Evolutionary conservation across 2,113 vertebrate genomes (phyloP).

Genomic region (Condylura cristata): DNA sequence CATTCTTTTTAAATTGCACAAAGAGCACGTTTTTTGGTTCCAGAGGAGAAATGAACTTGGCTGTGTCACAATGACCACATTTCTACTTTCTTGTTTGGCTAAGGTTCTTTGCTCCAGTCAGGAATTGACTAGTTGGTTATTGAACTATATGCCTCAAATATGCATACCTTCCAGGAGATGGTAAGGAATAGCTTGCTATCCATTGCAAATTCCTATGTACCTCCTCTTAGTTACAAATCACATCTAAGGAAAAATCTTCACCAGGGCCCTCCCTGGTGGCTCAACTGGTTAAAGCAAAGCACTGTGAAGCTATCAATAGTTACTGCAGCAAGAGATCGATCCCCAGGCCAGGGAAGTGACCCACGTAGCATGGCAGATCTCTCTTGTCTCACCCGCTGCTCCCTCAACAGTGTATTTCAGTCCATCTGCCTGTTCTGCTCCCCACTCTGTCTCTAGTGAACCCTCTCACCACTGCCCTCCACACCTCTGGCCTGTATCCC

Average conservation of each 20-base stretch:
- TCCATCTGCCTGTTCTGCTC: no score
- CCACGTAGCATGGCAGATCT: no score
- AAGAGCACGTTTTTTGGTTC: neutral
- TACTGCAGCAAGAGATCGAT: no score
- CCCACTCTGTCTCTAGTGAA: no score
- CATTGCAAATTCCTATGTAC: neutral
- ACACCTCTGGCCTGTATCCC: no score
- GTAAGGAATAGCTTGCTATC: conserved; percentile 2
- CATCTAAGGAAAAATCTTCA: neutral
- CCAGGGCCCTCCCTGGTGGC: no score
- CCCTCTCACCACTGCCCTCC: no score
- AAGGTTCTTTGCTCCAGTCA: conserved; percentile 23
- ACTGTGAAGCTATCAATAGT: no score
- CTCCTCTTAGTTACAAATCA: conserved; percentile 12
- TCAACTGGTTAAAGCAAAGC: no score
- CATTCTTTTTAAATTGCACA: conserved; percentile 15
- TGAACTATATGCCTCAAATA: neutral
- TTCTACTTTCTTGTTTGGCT: conserved; percentile 26
- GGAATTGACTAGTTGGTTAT: neutral
- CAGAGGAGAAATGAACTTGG: neutral
- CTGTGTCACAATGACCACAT: neutral
- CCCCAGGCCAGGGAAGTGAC: no score
- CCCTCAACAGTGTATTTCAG: no score
- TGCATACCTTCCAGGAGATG: neutral
- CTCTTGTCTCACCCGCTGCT: no score